Evolutionary conservation across 2,888 invertebrate species (phyloP), one percentile per base, ranked within the genome.

Genomic region (Oscheius sp.): DNA sequence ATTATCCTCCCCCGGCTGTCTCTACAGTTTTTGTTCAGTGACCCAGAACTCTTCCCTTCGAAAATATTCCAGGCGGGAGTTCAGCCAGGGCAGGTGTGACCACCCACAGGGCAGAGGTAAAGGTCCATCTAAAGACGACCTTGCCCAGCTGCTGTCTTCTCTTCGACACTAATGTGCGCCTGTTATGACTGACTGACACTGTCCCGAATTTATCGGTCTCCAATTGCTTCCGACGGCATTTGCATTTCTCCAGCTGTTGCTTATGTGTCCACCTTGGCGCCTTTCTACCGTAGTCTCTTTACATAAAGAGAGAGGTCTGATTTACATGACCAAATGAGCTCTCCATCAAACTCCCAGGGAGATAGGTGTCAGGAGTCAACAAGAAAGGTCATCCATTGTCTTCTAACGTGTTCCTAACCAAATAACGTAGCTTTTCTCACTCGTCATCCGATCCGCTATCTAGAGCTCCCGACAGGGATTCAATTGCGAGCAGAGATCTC

Each of bases 1-100:
- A n/a, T 37, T n/a, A 55, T 55, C 34, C 33, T 55, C 34, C 55
- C 20, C 55, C 55, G 55, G 55, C 55, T 55, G 55, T 55, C 55
- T 34, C 34, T 34, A 55, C 55, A 55, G 55, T 55, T 20, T 55
- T 55, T 55, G 55, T 29, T n/a, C 55, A 55, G n/a, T 55, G 55
- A 55, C 55, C 55, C 55, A 55, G 33, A 34, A 55, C 34, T 27
- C 33, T 55, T 25, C 48, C 15, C 34, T 55, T 55, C 37, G 48
- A 48, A 48, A 23, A 23, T 17, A 20, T 25, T 48, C 20, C 12
- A 48, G 25, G 48, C 4, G 48, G 48, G 20, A 25, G 48, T n/a
- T n/a, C 12, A 48, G 23, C 48, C 17, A 48, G 48, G n/a, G 55
- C 55, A 55, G 55, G 55, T 55, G n/a, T 37, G 55, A 23, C 55